phyloP scores from a whole-genome alignment of 2,797 vertebrate genomes.

The Enteromius radiatus region DNA sequence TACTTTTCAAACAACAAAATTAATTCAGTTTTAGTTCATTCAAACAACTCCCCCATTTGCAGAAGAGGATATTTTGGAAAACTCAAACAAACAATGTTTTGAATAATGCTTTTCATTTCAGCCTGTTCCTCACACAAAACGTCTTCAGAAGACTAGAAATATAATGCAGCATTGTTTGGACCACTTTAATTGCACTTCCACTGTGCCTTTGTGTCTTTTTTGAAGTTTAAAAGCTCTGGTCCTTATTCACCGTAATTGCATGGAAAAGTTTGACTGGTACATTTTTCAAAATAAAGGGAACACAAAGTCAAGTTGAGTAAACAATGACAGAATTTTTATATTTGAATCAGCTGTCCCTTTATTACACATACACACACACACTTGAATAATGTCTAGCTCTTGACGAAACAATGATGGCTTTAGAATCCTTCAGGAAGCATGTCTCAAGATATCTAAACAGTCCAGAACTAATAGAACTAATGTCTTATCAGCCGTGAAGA shows the following conservation, averaged over 20 bases:
- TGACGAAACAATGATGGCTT: background rate
- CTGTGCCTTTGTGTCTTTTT: background rate
- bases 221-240: background rate
- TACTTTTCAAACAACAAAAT: no score
- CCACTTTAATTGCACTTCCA: background rate
- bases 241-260: background rate
- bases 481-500: constrained; percentile 28
- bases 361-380: background rate
- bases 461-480: background rate
- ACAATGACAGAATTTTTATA: background rate
- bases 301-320: background rate
- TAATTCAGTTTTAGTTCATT: background rate
- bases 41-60: background rate
- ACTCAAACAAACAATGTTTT: background rate
- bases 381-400: constrained; percentile 1
- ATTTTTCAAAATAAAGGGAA: background rate
- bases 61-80: background rate
- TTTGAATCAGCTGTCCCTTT: background rate
- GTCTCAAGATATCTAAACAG: constrained; percentile 15
- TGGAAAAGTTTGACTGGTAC: background rate
- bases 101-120: constrained; percentile 3
- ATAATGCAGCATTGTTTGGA: background rate
- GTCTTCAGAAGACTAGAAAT: background rate
- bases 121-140: background rate
- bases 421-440: background rate